Percentiles rank a stretch among this genome's conserved stretches.
These are phyloP conservation scores for Chlorospingus flavigularis DNA, from an alignment of 2,797 vertebrate genomes.

Conservation along the genomic window DNA sequence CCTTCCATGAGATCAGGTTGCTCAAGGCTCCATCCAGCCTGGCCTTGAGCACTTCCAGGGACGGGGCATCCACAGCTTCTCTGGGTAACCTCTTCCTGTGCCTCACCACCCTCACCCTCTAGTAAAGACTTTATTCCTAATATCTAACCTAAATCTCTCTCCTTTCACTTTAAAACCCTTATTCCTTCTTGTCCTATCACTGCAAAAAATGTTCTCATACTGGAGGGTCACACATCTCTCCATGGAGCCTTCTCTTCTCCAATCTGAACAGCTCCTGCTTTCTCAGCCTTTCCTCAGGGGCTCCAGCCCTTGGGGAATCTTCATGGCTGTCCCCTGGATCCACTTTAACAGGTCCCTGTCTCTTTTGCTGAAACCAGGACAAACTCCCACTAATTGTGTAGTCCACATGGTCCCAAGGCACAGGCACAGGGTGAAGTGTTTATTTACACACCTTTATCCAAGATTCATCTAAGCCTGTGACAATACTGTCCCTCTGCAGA, in stretches of 20 bases:
- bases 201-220: neutral
- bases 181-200: neutral
- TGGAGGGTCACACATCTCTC: neutral
- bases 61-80: neutral
- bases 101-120: neutral
- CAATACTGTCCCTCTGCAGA: neutral
- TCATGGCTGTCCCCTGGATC: neutral
- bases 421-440: neutral
- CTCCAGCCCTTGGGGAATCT: neutral
- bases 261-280: neutral
- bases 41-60: neutral
- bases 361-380: neutral
- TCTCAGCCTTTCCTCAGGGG: neutral
- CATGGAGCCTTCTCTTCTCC: neutral
- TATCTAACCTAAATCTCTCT: neutral
- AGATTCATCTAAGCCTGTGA: neutral
- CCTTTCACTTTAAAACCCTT: neutral
- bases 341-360: neutral
- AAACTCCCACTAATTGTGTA: neutral
- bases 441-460: neutral
- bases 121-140: neutral
- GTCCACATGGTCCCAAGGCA: neutral
- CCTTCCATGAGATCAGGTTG: neutral
- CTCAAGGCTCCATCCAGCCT: neutral
- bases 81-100: neutral